Conservation (phyloP, 2,888 invertebrate genomes). For the Lepidocyrtoides sp. region DNA sequence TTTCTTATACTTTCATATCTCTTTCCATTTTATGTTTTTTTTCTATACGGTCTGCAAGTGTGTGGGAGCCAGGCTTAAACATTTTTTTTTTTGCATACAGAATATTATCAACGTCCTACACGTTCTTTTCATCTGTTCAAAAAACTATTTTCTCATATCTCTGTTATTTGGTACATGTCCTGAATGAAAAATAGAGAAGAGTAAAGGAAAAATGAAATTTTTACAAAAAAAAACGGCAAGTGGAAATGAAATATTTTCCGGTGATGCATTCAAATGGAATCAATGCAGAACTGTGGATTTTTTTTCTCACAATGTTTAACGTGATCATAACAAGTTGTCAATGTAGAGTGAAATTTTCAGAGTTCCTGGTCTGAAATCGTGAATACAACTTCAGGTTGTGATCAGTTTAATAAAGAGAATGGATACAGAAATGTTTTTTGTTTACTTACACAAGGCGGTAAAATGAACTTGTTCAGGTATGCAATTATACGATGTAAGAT, state of each 20-base stretch:
- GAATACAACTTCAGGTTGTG: too few species aligned
- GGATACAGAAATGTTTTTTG: not conserved
- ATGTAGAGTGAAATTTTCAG: not conserved
- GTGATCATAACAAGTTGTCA: not conserved
- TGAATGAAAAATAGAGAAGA: conserved; percentile 43
- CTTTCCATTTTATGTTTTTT: not conserved
- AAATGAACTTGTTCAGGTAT: conserved; percentile 91
- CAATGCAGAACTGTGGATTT: conserved; percentile 28
- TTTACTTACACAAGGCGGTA: conserved; percentile 90
- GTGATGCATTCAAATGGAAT: conserved; percentile 32
- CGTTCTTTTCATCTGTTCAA: conserved; percentile 51
- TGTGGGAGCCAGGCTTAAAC: not conserved
- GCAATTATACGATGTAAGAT: conserved; percentile 91
- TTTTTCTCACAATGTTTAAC: conserved; percentile 1
- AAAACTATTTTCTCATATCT: conserved; percentile 15
- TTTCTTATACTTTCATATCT: not conserved
- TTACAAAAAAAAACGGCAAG: conserved; percentile 46
- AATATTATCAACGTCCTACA: not conserved
- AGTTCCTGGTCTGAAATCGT: too few species aligned
- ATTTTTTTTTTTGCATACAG: not conserved
- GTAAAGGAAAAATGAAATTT: conserved; percentile 12
- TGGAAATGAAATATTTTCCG: conserved; percentile 70
- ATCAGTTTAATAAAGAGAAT: not conserved
- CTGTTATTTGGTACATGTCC: conserved; percentile 49
- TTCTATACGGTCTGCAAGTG: not conserved